Base-by-base conservation (phyloP, 1,140 invertebrate species). In the Panagrolaimus sp. region DNA sequence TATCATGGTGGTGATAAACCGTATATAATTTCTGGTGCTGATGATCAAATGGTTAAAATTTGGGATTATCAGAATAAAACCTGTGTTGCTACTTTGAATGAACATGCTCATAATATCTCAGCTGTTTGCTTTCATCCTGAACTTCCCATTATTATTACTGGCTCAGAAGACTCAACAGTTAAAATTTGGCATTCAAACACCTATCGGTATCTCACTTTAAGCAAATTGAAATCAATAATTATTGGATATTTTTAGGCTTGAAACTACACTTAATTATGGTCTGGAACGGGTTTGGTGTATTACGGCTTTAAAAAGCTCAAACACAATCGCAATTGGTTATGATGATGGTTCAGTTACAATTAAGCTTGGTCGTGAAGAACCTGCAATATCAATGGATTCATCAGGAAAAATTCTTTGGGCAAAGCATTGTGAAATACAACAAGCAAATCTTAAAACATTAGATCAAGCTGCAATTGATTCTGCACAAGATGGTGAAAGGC, bases 1-100 rank as follows among this genome's bases (percentile, higher is more conserved):
- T 99, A 98, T 83, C 91, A 96, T 82, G 93, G 92, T n/a, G 95
- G 93, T n/a, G 96, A 99, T 80, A 99, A 99, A 80, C 96, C 96
- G 0, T 99, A 98, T 83, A 86, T 99, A 23, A 98, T 99, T 79
- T 98, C 96, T 66, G 96, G 96, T 16, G 95, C 95, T 57, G 96
- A 99, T 84, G 96, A 99, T 84, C 88, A 91, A 51, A 87, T 92
- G 1, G 93, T 98, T 0, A 98, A 98, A 86, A 98, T 99, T 73
- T 99, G 96, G 96, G 96, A 99, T 83, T 99, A 98, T 84, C 87
- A 88, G 83, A 99, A 98, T 84, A 99, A 98, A 85, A 98, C 93
- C 0, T 99, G 96, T 85, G 96, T 99, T 0, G 95, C 98, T 83
- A 98, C 95, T 0, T 84, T 99, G 23, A 94, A 98, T 84, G 95